Percentiles rank a stretch among this genome's conserved stretches.
phyloP scores from a whole-genome alignment of 2,113 vertebrate species.

The Grus americana region DNA sequence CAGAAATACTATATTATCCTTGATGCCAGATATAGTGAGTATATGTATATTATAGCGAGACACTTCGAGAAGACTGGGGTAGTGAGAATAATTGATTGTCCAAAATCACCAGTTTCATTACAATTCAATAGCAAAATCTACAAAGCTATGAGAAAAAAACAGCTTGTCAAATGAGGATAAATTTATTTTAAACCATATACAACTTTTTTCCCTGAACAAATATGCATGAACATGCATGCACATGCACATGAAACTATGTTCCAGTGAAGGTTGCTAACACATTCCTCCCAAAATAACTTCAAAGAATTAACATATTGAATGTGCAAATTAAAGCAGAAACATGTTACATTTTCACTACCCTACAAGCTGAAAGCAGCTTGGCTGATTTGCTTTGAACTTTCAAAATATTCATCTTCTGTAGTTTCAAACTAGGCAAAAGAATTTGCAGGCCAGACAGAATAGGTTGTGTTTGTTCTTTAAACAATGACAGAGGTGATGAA shows the following conservation, averaged over 20 bases:
- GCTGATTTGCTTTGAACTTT: conserved; percentile 44
- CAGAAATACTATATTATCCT: not conserved
- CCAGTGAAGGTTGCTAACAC: not conserved
- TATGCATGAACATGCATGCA: not conserved
- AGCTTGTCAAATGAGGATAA: not conserved
- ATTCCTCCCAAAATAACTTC: conserved; percentile 39
- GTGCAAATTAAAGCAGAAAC: conserved; percentile 45
- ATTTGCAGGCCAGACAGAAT: not conserved
- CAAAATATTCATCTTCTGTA: conserved; percentile 15
- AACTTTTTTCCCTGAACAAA: not conserved
- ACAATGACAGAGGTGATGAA: not conserved
- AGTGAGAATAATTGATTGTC: not conserved
- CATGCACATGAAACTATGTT: not conserved
- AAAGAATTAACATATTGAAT: conserved; percentile 50
- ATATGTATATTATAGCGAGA: not conserved
- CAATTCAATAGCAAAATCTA: not conserved
- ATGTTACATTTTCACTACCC: conserved; percentile 25
- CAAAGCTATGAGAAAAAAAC: not conserved
- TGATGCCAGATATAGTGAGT: not conserved
- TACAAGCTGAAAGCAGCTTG: conserved; percentile 14
- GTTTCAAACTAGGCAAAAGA: conserved; percentile 2
- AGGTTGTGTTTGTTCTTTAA: not conserved
- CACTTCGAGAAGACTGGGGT: not conserved
- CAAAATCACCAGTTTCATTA: not conserved
- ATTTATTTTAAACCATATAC: not conserved